These are phyloP conservation scores for Plectropomus leopardus DNA, from an alignment of 2,113 vertebrate species.

Conservation along the genomic window DNA sequence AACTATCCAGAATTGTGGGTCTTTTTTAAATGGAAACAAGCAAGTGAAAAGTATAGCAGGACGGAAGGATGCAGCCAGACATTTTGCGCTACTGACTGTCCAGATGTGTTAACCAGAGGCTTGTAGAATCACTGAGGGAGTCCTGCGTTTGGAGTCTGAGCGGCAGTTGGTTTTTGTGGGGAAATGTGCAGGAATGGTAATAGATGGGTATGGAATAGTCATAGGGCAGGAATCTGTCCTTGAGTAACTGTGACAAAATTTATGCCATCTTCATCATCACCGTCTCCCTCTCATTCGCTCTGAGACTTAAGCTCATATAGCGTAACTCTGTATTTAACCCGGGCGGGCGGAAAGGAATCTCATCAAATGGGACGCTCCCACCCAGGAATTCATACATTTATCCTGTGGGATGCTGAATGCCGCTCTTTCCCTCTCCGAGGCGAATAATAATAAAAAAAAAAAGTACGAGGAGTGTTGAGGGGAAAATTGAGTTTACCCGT, in stretches of 20 bases:
- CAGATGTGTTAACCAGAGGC: conserved; percentile 64
- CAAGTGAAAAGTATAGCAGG: conserved; percentile 26
- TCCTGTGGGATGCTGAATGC: conserved; percentile 55
- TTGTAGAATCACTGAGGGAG: conserved; percentile 22
- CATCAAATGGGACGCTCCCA: conserved; percentile 27
- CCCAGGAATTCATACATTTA: conserved; percentile 63
- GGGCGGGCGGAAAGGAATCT: conserved; percentile 38
- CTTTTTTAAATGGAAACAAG: conserved; percentile 25
- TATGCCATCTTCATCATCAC: conserved; percentile 14
- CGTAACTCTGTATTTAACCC: conserved; percentile 42
- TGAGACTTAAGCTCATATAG: conserved; percentile 37
- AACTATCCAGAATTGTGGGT: conserved; percentile 22
- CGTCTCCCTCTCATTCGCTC: conserved; percentile 16
- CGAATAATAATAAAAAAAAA: conserved; percentile 52
- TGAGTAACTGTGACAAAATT: conserved; percentile 31
- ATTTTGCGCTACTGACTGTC: conserved; percentile 32
- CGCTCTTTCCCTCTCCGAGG: conserved; percentile 34
- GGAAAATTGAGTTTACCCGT: conserved; percentile 88
- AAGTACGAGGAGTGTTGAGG: conserved; percentile 74
- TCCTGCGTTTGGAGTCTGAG: conserved; percentile 56
- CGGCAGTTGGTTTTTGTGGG: conserved; percentile 27
- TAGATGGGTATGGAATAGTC: conserved; percentile 36
- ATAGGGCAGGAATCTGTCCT: conserved; percentile 38
- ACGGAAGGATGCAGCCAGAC: conserved; percentile 1
- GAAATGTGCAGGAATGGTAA: conserved; percentile 54